phyloP scores from a whole-genome alignment of 2,113 vertebrate genomes.

The Pseudorectes ferrugineus region DNA sequence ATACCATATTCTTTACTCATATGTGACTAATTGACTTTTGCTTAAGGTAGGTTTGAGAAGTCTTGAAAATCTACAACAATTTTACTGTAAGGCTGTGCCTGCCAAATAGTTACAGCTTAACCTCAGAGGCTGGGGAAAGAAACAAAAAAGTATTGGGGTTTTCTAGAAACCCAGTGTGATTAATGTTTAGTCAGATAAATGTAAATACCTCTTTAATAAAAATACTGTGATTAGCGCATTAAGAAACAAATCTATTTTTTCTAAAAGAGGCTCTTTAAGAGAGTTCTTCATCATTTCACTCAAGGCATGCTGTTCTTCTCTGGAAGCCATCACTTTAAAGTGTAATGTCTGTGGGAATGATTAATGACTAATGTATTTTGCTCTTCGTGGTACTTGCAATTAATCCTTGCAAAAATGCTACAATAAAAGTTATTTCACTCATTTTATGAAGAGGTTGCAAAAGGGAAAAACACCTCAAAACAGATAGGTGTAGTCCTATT shows the following conservation, averaged over 20 bases:
- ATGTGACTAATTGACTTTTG: neutral
- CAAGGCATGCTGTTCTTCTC: neutral
- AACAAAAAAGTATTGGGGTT: neutral
- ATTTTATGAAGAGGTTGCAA: neutral
- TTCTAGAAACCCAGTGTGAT: neutral
- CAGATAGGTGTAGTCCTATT: neutral
- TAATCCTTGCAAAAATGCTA: neutral
- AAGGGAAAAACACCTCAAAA: neutral
- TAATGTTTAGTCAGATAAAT: neutral
- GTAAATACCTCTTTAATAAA: neutral
- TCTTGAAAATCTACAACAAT: neutral
- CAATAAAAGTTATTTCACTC: neutral
- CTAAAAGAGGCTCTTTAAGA: neutral
- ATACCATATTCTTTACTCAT: neutral
- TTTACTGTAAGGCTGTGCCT: neutral
- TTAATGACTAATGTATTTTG: neutral
- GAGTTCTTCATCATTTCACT: neutral
- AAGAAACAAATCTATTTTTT: neutral
- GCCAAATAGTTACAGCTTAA: neutral
- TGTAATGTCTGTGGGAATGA: neutral
- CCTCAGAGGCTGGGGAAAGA: neutral
- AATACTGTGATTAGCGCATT: neutral
- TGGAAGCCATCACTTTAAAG: neutral
- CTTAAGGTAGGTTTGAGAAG: neutral
- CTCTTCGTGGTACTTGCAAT: neutral